These are phyloP conservation scores for Meiosimyza platycephala DNA, from an alignment of 2,888 invertebrate species.

Conservation along the genomic window DNA sequence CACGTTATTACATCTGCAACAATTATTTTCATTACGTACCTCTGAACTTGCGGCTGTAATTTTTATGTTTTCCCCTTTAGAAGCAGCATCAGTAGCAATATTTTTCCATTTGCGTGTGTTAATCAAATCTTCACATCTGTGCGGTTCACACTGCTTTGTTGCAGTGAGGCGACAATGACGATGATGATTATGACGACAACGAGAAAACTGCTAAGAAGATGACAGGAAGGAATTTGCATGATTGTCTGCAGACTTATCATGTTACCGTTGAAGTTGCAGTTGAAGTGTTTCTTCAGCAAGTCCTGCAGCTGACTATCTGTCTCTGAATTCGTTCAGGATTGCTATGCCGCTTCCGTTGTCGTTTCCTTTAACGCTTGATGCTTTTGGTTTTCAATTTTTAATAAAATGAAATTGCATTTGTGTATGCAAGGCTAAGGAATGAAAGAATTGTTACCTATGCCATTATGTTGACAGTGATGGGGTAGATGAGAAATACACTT, in stretches of 20 bases:
- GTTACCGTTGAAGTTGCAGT: not conserved
- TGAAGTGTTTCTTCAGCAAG: not conserved
- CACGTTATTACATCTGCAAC: not conserved
- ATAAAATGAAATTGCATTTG: too few species aligned
- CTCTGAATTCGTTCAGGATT: constrained; percentile 17
- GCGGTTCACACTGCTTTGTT: not conserved
- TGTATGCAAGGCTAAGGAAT: constrained; percentile 9
- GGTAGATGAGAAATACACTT: too few species aligned
- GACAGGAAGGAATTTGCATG: not conserved
- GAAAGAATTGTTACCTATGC: constrained; percentile 7
- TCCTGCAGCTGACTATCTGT: not conserved
- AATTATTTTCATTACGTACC: not conserved
- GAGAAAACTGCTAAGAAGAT: not conserved
- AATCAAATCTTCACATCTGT: constrained; percentile 13
- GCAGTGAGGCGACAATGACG: not conserved
- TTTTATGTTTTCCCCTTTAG: too few species aligned
- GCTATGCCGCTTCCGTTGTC: constrained; percentile 21
- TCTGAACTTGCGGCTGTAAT: too few species aligned
- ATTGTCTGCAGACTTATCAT: not conserved
- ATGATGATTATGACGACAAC: not conserved
- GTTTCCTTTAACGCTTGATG: constrained; percentile 15
- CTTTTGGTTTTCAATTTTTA: not conserved
- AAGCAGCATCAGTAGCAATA: too few species aligned
- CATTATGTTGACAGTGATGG: not conserved
- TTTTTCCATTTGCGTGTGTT: not conserved